Base-by-base conservation (phyloP, 2,888 invertebrate genomes). In the Muscina levida region DNA sequence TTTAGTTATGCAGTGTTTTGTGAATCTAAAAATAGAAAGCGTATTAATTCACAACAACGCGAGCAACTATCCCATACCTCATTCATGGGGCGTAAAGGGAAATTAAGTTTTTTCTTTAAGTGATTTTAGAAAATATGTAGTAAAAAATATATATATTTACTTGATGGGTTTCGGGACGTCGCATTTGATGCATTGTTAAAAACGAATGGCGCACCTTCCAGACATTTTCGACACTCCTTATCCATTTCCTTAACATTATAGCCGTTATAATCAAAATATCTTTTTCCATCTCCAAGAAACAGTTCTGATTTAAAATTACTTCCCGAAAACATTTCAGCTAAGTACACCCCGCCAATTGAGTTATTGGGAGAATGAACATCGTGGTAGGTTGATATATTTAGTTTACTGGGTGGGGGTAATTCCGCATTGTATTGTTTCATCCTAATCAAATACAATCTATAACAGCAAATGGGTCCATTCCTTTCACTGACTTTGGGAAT, bases 391-490 rank as follows among this genome's bases (percentile, higher is more conserved):
- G 93, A 92, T 4, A 97, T 91, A 1, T 92, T 92, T n/a, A 96
- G 91, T 83, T 94, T 93, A 82, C 93, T 93, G 0, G 96, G 96
- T 0, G 92, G 87, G 0, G 94, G 94, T 48, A 97, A 90, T 85
- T 94, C 94, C 24, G 92, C 93, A 85, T 94, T 91, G 75, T 84
- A 83, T 72, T 89, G 88, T 13, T 93, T 93, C 66, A 97, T 91
- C 59, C 94, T 93, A 0, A 97, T 94, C 88, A 97, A 91, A 90
- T 95, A 95, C 51, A 97, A 92, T 84, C 96, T 93, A 88, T 96
- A 96, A 86, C 97, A 97, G 89, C 97, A 97, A 84, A 97, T 96
- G 0, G 95, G 95, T 0, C 97, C 97, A 85, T 97, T 97, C 72
- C 97, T 91, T 88, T 97, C 96, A 0, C 96, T 94, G 42, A 97